These are phyloP conservation scores for Lithobius niger DNA, from an alignment of 1,140 invertebrate genomes.

Conservation along the genomic window DNA sequence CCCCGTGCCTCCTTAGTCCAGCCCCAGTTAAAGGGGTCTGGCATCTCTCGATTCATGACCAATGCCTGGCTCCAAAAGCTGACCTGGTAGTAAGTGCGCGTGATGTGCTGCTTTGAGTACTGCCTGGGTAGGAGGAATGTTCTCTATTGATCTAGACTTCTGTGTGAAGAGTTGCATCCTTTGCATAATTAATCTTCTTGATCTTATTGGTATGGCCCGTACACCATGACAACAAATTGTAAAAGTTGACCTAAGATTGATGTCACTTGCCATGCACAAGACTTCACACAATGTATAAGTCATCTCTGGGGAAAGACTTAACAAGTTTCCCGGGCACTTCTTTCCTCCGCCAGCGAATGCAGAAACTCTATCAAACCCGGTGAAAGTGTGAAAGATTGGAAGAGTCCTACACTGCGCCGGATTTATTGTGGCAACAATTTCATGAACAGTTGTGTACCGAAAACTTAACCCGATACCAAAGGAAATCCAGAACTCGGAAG, in stretches of 20 bases:
- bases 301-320: constrained; percentile 8
- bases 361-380: constrained; percentile 22
- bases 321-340: constrained; percentile 19
- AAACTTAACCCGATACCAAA: constrained; percentile 16
- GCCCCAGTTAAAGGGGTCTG: not conserved
- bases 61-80: constrained; percentile 7
- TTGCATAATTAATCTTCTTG: not conserved
- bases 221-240: constrained; percentile 6
- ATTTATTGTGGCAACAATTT: constrained; percentile 3
- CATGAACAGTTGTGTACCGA: constrained; percentile 9
- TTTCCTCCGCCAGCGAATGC: constrained; percentile 20
- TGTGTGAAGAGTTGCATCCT: not conserved
- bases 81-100: constrained; percentile 7
- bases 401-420: constrained; percentile 6
- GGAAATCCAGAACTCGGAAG: constrained; percentile 9
- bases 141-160: not conserved
- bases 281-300: constrained; percentile 12
- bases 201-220: not conserved
- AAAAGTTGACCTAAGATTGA: not conserved
- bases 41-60: not conserved
- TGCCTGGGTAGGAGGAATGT: not conserved
- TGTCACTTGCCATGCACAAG: constrained; percentile 4
- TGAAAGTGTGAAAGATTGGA: constrained; percentile 18
- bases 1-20: not conserved
- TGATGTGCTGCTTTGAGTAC: not conserved